These are phyloP conservation scores for Platycheirus rosarum DNA, from an alignment of 2,888 invertebrate species.

Conservation along the genomic window DNA sequence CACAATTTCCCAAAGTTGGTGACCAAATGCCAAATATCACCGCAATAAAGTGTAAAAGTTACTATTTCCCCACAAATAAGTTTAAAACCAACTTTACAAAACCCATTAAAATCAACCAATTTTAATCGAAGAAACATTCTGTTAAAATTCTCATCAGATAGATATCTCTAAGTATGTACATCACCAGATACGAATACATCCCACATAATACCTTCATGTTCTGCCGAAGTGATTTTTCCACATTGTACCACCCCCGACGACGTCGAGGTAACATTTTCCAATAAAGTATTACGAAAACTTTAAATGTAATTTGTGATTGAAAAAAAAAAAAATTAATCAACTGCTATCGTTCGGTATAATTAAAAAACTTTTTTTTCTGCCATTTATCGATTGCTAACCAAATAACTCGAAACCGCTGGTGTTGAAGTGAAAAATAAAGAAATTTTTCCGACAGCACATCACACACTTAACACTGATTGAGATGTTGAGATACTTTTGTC, in stretches of 20 bases:
- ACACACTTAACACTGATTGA: constrained; percentile 44
- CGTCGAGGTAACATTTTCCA: constrained; percentile 80
- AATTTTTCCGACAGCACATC: constrained; percentile 9
- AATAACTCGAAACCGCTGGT: constrained; percentile 12
- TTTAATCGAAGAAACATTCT: too few species aligned
- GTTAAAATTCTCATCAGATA: too few species aligned
- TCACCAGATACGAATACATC: too few species aligned
- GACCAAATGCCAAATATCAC: too few species aligned
- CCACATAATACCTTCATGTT: constrained; percentile 79
- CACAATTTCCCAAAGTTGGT: too few species aligned
- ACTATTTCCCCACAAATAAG: too few species aligned
- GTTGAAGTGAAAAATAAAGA: neutral
- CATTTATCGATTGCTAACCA: constrained; percentile 21
- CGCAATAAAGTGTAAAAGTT: too few species aligned
- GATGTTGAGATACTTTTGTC: constrained; percentile 20
- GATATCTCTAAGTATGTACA: too few species aligned
- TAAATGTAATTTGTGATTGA: constrained; percentile 5
- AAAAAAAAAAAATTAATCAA: constrained; percentile 57
- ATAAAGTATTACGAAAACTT: neutral
- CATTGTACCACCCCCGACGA: constrained; percentile 81
- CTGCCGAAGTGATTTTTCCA: constrained; percentile 81
- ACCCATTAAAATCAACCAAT: too few species aligned
- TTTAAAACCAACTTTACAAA: too few species aligned
- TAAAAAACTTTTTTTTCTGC: constrained; percentile 14
- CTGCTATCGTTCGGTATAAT: constrained; percentile 43